Conservation (phyloP, 2,797 vertebrate genomes). For the Spinus olivaceus region DNA sequence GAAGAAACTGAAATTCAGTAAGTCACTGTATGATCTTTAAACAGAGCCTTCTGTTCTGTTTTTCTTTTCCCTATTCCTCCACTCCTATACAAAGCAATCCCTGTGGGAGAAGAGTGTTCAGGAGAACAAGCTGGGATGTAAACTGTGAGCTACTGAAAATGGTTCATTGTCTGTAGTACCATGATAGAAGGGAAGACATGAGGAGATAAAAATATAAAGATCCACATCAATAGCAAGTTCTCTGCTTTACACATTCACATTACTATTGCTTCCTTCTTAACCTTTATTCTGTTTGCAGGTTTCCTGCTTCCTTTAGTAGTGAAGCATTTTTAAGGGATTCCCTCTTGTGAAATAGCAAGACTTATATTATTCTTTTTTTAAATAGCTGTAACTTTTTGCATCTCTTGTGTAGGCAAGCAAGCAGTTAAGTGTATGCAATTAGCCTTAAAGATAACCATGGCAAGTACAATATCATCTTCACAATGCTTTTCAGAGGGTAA, state of each 20-base stretch:
- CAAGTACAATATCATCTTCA: not conserved
- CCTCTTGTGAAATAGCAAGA: not conserved
- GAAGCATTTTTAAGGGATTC: not conserved
- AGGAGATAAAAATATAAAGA: not conserved
- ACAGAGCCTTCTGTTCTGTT: not conserved
- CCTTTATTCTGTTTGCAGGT: not conserved
- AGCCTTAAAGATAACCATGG: not conserved
- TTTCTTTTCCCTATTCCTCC: not conserved
- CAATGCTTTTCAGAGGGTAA: not conserved
- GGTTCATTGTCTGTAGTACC: not conserved
- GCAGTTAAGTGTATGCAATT: not conserved
- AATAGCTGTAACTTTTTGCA: not conserved
- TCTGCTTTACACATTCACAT: not conserved
- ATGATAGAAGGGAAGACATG: not conserved
- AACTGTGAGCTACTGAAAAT: not conserved
- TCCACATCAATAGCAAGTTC: not conserved
- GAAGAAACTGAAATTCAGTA: not conserved
- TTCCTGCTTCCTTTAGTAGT: not conserved
- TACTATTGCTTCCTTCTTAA: not conserved
- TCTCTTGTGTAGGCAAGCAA: not conserved
- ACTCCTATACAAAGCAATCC: not conserved
- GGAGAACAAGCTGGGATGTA: not conserved
- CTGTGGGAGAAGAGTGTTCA: not conserved
- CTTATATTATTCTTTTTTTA: not conserved
- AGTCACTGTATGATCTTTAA: not conserved